These are phyloP conservation scores for Melinaea menophilus DNA, from an alignment of 2,888 invertebrate species.

Conservation along the genomic window DNA sequence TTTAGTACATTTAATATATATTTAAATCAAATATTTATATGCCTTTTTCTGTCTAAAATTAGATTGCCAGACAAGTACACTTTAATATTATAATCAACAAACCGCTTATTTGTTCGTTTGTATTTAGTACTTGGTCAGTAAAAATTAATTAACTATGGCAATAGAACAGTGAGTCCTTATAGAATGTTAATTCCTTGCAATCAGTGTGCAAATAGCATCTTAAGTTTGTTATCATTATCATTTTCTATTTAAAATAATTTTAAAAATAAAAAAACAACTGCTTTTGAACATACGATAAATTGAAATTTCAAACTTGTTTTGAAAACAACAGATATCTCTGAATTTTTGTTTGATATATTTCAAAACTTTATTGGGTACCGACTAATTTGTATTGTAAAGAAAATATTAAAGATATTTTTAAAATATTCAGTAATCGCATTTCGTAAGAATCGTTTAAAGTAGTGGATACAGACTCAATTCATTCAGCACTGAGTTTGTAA, in stretches of 20 bases:
- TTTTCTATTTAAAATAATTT: neutral
- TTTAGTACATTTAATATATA: slow-evolving; percentile 19
- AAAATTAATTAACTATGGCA: neutral
- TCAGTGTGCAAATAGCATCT: neutral
- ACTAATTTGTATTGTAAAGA: no score
- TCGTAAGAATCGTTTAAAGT: no score
- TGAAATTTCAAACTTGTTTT: no score
- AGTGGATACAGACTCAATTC: no score
- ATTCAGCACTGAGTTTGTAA: no score
- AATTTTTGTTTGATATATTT: no score
- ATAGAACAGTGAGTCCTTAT: neutral
- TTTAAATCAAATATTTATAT: neutral
- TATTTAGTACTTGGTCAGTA: neutral
- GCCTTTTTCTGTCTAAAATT: no score
- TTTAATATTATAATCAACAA: neutral
- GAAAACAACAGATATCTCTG: no score
- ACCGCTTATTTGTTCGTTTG: neutral
- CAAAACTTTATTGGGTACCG: no score
- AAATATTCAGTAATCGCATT: no score
- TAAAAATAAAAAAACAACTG: neutral
- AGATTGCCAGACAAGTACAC: no score
- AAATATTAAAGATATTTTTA: no score
- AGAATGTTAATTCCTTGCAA: neutral
- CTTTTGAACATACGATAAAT: neutral
- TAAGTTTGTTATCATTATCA: neutral